phyloP scores from a whole-genome alignment of 1,140 invertebrate genomes.

The Drosophila elegans region DNA sequence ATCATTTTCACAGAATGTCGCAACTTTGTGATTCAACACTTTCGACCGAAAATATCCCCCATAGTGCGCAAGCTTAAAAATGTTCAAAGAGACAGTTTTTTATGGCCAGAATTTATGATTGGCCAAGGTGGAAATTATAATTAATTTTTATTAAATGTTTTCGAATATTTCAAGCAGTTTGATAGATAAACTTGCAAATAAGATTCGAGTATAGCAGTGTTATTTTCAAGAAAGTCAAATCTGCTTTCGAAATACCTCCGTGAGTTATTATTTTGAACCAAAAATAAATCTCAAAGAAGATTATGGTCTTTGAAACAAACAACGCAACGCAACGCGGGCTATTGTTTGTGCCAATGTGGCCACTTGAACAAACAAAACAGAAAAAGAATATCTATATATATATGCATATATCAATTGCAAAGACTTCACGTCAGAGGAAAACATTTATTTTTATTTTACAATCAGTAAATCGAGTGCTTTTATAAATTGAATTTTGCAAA shows the following conservation, averaged over 20 bases:
- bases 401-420: conserved; percentile 6
- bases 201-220: not conserved
- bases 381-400: conserved; percentile 11
- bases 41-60: conserved; percentile 8
- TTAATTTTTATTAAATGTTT: conserved; percentile 38
- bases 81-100: conserved; percentile 52
- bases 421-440: not conserved
- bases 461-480: conserved; percentile 14
- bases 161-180: conserved; percentile 7
- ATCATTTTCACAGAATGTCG: conserved; percentile 50
- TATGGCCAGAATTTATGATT: conserved; percentile 52
- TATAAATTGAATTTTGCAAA: conserved; percentile 7
- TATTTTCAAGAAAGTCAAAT: not conserved
- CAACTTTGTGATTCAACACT: conserved; percentile 34
- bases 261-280: conserved; percentile 28
- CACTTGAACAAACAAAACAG: conserved; percentile 45
- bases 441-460: conserved; percentile 20
- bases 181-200: conserved; percentile 13
- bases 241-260: conserved; percentile 37
- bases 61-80: conserved; percentile 23
- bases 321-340: conserved; percentile 26
- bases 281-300: conserved; percentile 51
- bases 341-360: conserved; percentile 53
- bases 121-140: conserved; percentile 49
- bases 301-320: conserved; percentile 36